Conservation (phyloP, 1,140 invertebrate species). For the Andricus grossulariae region DNA sequence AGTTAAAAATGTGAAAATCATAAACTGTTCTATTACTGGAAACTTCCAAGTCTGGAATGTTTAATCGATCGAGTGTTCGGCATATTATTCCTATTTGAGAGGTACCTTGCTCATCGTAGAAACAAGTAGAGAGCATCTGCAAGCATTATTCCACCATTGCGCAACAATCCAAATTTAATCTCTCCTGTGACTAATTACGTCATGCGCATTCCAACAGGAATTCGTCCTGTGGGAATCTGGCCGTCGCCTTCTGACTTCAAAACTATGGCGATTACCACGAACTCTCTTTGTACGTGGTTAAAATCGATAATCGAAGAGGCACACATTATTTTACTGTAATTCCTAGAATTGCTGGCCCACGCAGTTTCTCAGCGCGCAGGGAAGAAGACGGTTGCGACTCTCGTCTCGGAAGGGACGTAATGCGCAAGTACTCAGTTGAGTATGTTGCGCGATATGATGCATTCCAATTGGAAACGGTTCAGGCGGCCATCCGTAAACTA, state of each 20-base stretch:
- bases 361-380: too few species aligned
- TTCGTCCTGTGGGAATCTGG: conserved; percentile 13
- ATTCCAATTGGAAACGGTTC: too few species aligned
- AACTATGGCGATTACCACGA: conserved; percentile 22
- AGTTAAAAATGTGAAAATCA: background rate
- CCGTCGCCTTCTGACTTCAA: conserved; percentile 27
- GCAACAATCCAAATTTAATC: background rate
- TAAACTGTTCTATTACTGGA: too few species aligned
- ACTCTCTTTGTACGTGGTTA: background rate
- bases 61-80: conserved; percentile 2
- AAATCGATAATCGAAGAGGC: conserved; percentile 3
- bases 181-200: conserved; percentile 24
- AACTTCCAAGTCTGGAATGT: background rate
- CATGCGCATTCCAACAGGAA: conserved; percentile 24
- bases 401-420: too few species aligned
- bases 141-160: conserved; percentile 13
- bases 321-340: background rate
- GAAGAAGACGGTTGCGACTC: too few species aligned
- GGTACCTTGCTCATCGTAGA: background rate
- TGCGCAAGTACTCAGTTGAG: too few species aligned
- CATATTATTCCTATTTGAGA: conserved; percentile 21
- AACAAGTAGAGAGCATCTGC: background rate
- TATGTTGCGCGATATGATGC: too few species aligned
- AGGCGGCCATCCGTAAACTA: too few species aligned
- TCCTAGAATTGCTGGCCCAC: too few species aligned